These are phyloP conservation scores for Liparis tanakae DNA, from an alignment of 2,797 vertebrate species.

Conservation along the genomic window DNA sequence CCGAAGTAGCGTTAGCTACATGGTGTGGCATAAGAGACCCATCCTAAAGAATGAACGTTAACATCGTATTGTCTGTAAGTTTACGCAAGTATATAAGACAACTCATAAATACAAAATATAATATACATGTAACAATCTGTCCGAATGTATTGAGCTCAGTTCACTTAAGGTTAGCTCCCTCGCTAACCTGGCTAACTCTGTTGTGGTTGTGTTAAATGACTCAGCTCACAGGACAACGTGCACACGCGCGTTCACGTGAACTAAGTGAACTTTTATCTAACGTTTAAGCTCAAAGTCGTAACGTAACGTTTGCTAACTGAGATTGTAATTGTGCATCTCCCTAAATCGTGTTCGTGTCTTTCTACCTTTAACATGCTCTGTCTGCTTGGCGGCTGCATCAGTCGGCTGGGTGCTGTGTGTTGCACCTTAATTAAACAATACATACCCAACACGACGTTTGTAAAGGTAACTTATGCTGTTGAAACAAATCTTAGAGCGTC, in stretches of 20 bases:
- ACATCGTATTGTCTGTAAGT: background rate
- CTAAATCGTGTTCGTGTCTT: background rate
- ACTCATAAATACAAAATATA: background rate
- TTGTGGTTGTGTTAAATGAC: too few relatives aligned
- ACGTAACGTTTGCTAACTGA: background rate
- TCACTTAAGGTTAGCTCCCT: too few relatives aligned
- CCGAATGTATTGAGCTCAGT: background rate
- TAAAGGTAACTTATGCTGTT: background rate
- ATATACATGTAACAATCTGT: background rate
- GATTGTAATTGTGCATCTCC: background rate
- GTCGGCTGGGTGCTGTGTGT: background rate
- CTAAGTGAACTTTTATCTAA: background rate
- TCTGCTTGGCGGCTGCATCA: background rate
- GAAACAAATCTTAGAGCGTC: background rate
- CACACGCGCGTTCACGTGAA: too few relatives aligned
- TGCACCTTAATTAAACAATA: background rate
- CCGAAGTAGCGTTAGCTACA: conserved; percentile 18
- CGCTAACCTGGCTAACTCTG: too few relatives aligned
- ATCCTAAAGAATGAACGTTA: background rate
- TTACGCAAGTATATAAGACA: background rate
- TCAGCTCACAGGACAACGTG: background rate
- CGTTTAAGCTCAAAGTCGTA: background rate
- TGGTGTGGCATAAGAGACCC: background rate
- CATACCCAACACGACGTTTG: background rate
- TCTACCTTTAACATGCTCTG: background rate